phyloP scores from a whole-genome alignment of 2,113 vertebrate species.

The Podiceps cristatus region DNA sequence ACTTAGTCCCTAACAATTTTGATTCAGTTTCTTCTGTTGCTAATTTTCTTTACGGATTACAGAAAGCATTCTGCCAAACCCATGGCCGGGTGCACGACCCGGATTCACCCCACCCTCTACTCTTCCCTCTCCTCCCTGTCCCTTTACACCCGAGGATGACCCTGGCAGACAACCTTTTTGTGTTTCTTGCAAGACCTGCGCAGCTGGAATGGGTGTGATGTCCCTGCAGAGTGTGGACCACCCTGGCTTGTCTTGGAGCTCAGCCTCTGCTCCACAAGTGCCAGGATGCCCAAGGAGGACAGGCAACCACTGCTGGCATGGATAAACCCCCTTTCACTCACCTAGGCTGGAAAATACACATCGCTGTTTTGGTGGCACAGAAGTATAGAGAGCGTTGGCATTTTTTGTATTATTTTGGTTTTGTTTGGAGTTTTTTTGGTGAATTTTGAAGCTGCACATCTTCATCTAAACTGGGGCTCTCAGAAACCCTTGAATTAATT shows the following conservation, averaged over 20 bases:
- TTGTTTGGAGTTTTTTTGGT: neutral
- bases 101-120: neutral
- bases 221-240: neutral
- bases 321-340: neutral
- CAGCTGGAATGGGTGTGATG: neutral
- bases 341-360: neutral
- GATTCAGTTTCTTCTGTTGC: neutral
- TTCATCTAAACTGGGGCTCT: neutral
- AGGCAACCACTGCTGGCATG: rapidly evolving
- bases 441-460: neutral
- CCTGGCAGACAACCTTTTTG: neutral
- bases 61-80: neutral
- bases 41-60: neutral
- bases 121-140: neutral
- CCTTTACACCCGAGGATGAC: too few relatives aligned
- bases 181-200: neutral
- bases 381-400: neutral
- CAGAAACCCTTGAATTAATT: neutral
- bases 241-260: neutral
- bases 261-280: neutral
- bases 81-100: neutral
- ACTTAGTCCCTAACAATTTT: neutral
- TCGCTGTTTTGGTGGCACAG: neutral
- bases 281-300: neutral
- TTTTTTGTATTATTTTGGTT: neutral